phyloP scores from a whole-genome alignment of 2,113 vertebrate species.

The Istiophorus platypterus region DNA sequence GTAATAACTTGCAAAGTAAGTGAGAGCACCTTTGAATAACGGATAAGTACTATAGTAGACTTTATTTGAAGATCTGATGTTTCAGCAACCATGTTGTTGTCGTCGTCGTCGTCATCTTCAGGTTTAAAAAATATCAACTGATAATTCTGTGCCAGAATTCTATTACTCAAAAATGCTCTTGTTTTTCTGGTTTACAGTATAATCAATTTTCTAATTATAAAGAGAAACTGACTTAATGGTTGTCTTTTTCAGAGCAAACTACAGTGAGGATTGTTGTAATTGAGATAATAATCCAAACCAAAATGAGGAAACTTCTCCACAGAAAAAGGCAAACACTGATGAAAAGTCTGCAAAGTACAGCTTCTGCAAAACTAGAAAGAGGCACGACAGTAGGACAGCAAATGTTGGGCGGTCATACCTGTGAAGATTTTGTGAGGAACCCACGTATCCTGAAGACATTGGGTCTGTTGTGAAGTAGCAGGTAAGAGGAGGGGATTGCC shows the following conservation, averaged over 20 bases:
- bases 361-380: not conserved
- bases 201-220: not conserved
- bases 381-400: not conserved
- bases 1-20: not conserved
- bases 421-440: conserved; percentile 66
- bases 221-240: not conserved
- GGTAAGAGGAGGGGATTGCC: conserved; percentile 73
- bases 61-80: not conserved
- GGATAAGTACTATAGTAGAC: not conserved
- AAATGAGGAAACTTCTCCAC: not conserved
- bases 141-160: not conserved
- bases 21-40: not conserved
- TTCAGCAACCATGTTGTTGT: not conserved
- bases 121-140: not conserved
- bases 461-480: conserved; percentile 70
- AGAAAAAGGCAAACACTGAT: not conserved
- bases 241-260: not conserved
- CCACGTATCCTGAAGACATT: conserved; percentile 71
- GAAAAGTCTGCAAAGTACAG: not conserved
- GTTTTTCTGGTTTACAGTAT: too few relatives aligned
- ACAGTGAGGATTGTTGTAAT: not conserved
- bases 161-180: not conserved
- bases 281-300: not conserved
- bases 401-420: conserved; percentile 81
- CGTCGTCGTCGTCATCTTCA: not conserved